phyloP scores from a whole-genome alignment of 2,888 invertebrate genomes.

The Rhaphigaster nebulosa region DNA sequence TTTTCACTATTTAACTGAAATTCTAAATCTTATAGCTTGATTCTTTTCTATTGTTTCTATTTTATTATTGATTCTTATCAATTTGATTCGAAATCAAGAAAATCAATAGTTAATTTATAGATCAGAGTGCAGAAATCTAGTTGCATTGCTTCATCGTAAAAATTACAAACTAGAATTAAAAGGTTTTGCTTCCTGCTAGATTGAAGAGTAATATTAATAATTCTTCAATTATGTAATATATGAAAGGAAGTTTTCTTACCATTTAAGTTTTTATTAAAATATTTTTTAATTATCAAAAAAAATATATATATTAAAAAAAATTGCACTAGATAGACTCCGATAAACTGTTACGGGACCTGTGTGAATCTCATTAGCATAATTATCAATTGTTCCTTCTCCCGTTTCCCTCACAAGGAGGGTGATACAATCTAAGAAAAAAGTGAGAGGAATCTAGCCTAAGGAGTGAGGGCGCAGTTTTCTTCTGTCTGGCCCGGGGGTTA shows the following conservation, averaged over 20 bases:
- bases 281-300: no score
- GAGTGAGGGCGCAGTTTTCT: conserved; percentile 39
- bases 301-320: not conserved
- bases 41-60: no score
- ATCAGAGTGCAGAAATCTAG: no score
- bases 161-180: no score
- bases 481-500: not conserved
- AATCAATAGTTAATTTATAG: no score
- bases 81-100: no score
- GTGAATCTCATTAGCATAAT: conserved; percentile 51
- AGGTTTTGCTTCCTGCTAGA: no score
- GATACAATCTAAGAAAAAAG: conserved; percentile 24
- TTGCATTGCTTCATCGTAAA: no score
- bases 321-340: not conserved
- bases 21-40: no score
- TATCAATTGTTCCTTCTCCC: conserved; percentile 54
- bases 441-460: conserved; percentile 3
- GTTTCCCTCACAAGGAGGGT: conserved; percentile 4
- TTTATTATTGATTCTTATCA: no score
- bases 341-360: conserved; percentile 10
- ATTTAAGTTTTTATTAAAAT: no score
- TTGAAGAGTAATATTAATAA: not conserved
- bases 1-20: no score
- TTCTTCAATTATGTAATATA: not conserved
- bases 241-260: not conserved